Base-by-base conservation (phyloP, 2,113 vertebrate species). In the Rhinopomastus cyanomelas region DNA sequence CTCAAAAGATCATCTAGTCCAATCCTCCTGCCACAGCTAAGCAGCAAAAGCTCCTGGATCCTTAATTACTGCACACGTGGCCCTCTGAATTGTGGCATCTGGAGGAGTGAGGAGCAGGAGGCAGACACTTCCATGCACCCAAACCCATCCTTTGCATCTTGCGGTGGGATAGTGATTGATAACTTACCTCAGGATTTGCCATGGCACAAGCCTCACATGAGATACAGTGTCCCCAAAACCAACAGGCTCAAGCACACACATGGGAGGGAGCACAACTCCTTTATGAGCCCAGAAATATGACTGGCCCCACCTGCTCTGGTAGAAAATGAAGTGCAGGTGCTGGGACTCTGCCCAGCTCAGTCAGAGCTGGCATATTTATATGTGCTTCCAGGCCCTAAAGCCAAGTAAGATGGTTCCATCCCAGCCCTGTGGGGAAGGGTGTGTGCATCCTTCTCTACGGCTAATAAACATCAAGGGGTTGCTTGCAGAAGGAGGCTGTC, bases 281-380 rank as follows among this genome's bases (percentile, higher is more conserved):
- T 66, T 74, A 77, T 68, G 62, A 44, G 27, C 16, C 3, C 56
- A 60, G 6, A 90, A 93, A 52, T 25, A 75, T 0, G 4, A 79
- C 32, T 32, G 51, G 51, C 21, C 21, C 62, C 55, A 71, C 25
- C 10, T 53, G 25, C 27, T 42, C 71, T 59, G 55, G 15, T 60
- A 11, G 22, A 90, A 93, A 86, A 92, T 84, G 44, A 88, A 88
- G 20, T 55, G 84, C 84, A 87, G 69, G 25, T 92, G 73, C 69
- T 93, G 62, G 44, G 86, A 73, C 57, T 86, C 53, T 60, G 78
- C 77, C 81, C 49, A 93, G 25, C 53, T 85, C 75, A 22, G 0
- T 81, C 84, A 92, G 57, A 79, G 53, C 74, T 92, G 81, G 66
- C 57, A 79, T 37, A n/a, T 75, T 84, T 88, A 64, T 72, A 53